Evolutionary conservation across 2,888 invertebrate genomes (phyloP).

Genomic region (Cheilosia vulpina): DNA sequence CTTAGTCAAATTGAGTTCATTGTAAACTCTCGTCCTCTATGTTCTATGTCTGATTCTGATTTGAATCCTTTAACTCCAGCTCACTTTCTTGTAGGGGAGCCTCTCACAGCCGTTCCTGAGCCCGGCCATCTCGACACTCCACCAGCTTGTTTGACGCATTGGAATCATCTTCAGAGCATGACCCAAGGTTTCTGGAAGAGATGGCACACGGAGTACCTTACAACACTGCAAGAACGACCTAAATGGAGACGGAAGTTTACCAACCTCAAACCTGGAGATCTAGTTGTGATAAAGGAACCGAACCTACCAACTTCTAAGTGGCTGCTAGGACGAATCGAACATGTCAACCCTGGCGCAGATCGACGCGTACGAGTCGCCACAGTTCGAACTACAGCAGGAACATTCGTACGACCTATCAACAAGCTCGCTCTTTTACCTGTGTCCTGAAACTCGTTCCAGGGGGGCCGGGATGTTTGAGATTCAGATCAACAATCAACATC

Average conservation of each 20-base stretch:
- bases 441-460: conserved; percentile 1
- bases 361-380: neutral
- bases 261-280: neutral
- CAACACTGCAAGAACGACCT: neutral
- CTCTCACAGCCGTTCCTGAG: conserved; percentile 5
- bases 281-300: neutral
- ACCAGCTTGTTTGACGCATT: neutral
- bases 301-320: neutral
- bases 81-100: conserved; percentile 46
- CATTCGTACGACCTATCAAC: neutral
- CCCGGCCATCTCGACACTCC: neutral
- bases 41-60: no score
- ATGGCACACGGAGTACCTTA: conserved; percentile 19
- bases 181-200: neutral
- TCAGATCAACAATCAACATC: no score
- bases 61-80: no score
- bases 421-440: neutral
- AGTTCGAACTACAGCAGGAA: neutral
- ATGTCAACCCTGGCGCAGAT: neutral
- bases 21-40: conserved; percentile 47
- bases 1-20: neutral
- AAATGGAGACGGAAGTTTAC: neutral
- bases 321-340: neutral
- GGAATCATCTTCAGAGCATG: conserved; percentile 7
- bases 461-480: no score